A percentile compares a stretch with the other conserved stretches of the same genome.
Conservation (phyloP, 2,888 invertebrate species). For the Neocrepidodera transversa region DNA sequence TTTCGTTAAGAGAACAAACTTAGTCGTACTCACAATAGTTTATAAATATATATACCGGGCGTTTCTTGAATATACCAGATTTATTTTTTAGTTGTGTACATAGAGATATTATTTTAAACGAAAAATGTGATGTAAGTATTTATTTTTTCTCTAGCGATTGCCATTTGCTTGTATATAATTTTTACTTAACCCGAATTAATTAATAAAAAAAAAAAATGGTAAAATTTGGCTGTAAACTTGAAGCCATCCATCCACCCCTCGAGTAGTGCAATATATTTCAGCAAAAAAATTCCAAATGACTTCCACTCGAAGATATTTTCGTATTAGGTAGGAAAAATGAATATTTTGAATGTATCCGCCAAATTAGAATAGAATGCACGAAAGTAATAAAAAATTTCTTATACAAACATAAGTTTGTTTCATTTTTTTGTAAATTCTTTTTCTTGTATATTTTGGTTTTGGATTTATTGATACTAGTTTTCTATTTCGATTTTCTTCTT, state of each 20-base stretch:
- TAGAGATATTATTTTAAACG: constrained; percentile 28
- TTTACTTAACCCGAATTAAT: constrained; percentile 36
- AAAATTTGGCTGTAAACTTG: constrained; percentile 45
- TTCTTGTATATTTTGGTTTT: too few relatives aligned
- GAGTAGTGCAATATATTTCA: constrained; percentile 47
- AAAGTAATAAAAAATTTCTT: too few relatives aligned
- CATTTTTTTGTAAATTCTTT: too few relatives aligned
- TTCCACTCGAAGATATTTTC: constrained; percentile 3
- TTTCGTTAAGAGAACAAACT: constrained; percentile 8
- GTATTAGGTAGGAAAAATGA: neutral
- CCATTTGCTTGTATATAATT: constrained; percentile 38
- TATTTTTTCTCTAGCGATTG: constrained; percentile 32
- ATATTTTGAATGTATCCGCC: neutral
- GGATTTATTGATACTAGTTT: too few relatives aligned
- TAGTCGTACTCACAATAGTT: neutral
- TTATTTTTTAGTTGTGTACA: constrained; percentile 26
- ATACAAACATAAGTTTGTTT: too few relatives aligned
- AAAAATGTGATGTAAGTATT: constrained; percentile 34
- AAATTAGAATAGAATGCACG: neutral
- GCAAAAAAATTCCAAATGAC: constrained; percentile 2
- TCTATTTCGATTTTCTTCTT: too few relatives aligned
- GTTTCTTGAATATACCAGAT: constrained; percentile 3
- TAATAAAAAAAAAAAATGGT: constrained; percentile 7
- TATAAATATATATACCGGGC: neutral
- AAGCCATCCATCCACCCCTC: constrained; percentile 47